Evolutionary conservation across 1,140 invertebrate species (phyloP), one percentile per base, ranked within the genome.

Genomic region (Platyura marginata): DNA sequence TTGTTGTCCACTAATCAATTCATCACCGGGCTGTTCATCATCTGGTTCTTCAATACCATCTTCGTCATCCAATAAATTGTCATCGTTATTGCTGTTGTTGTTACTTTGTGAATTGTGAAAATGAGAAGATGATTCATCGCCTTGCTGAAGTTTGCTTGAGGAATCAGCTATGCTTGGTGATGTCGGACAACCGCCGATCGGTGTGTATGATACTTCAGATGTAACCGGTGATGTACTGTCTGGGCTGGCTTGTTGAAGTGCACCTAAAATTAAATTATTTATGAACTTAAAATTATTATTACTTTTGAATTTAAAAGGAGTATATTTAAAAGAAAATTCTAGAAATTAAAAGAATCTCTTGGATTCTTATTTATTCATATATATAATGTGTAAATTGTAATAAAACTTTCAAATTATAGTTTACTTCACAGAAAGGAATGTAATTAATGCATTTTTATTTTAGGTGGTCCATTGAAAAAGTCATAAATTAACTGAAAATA

Each of bases 181-280:
- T 4, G 58, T 59, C 46, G 60, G 57, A 62, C 49, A 69, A 60
- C 45, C 58, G 15, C 58, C 58, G 5, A 61, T 61, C 39, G 57
- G 55, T 10, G 69, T 69, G 49, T 74, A 75, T 2, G 77, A 79
- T 0, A 79, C 52, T 45, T 81, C 77, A 0, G 78, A 81, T 34
- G 78, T 78, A 29, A 79, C 71, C 4, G 78, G 77, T 21, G 82
- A 86, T 2, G 83, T 87, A 48, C 81, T 85, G 52, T 87, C 83
- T 0, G 83, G 83, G 52, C 75, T 79, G 2, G 76, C 74, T 56
- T 85, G 81, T 49, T 82, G 79, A 29, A 67, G 53, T n/a, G n/a
- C n/a, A n/a, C n/a, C n/a, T n/a, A n/a, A n/a, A n/a, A n/a, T n/a
- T n/a, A 46, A 60, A 65, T n/a, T n/a, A n/a, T n/a, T n/a, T n/a